phyloP scores from a whole-genome alignment of 2,797 vertebrate genomes.

The Sarcoramphus papa region DNA sequence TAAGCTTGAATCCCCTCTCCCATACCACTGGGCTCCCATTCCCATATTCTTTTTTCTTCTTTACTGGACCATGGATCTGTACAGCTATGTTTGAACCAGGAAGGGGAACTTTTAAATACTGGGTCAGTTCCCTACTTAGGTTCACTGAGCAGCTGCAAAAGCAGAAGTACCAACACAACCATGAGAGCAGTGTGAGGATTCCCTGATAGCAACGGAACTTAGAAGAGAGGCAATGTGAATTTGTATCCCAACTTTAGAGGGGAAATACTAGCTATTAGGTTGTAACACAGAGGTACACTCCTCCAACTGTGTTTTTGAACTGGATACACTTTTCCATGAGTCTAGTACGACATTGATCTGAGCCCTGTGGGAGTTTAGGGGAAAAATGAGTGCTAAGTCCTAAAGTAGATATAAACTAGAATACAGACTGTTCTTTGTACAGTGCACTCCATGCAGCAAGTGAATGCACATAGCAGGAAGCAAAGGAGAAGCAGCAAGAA shows the following conservation, averaged over 20 bases:
- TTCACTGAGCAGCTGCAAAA: neutral
- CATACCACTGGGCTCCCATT: neutral
- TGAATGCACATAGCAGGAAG: neutral
- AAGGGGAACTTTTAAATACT: neutral
- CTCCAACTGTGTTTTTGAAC: neutral
- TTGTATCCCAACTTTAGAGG: neutral
- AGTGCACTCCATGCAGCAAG: neutral
- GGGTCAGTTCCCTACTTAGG: neutral
- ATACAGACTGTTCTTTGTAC: neutral
- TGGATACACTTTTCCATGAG: neutral
- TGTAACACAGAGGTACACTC: neutral
- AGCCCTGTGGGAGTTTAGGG: neutral
- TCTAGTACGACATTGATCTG: neutral
- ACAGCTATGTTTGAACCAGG: neutral
- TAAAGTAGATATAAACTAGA: neutral
- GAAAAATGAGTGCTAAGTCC: neutral
- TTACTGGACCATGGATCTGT: neutral
- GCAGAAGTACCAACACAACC: neutral
- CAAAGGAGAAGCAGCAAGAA: neutral
- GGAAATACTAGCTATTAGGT: neutral
- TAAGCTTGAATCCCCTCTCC: neutral
- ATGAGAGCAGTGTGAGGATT: neutral
- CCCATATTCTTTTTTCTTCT: neutral
- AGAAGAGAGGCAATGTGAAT: neutral
- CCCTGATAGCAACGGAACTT: neutral